Evolutionary conservation across 2,888 invertebrate species (phyloP), one percentile per base, ranked within the genome.

Genomic region (Pandemis corylana): DNA sequence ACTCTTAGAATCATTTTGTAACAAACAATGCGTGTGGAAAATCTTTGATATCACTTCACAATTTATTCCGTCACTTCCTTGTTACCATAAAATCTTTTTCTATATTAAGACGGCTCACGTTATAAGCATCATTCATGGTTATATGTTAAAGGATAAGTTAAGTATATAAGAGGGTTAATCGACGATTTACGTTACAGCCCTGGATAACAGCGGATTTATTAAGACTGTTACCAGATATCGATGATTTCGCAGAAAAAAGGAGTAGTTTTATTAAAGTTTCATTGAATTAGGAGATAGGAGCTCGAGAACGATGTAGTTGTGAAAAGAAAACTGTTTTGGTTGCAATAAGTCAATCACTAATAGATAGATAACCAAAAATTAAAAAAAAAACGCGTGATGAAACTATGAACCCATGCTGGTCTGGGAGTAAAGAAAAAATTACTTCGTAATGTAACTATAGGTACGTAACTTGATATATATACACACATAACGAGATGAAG

Each of bases 171-270:
- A 62, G 70, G 46, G 70, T 70, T 75, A 75, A 75, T 75, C 75
- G 75, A 41, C 75, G 62, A 75, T 75, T 75, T 75, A 75, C 67
- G 75, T 71, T 71, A 75, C 46, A 66, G 62, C 75, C 44, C 41
- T n/a, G 69, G 74, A 70, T 74, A 70, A n/a, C 61, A 67, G 46
- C 44, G 67, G 71, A 75, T 75, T 75, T 75, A 75, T 67, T 71
- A 75, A 53, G 44, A 71, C 62, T 71, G 64, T 59, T 63, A 75
- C 51, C 51, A 62, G 51, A 75, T 67, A 75, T 71, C 56, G 75
- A 71, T 71, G 75, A 70, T 67, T 75, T 9, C 41, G 70, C 74
- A 46, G 53, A 75, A 75, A 68, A 73, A 56, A 15, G 6, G 5
- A 9, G 56, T 13, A 36, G 20, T 53, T 66, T 65, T 51, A 67